Percentiles rank a stretch among this genome's conserved stretches.
phyloP scores from a whole-genome alignment of 2,888 invertebrate genomes.

The Mesochorus sp. region DNA sequence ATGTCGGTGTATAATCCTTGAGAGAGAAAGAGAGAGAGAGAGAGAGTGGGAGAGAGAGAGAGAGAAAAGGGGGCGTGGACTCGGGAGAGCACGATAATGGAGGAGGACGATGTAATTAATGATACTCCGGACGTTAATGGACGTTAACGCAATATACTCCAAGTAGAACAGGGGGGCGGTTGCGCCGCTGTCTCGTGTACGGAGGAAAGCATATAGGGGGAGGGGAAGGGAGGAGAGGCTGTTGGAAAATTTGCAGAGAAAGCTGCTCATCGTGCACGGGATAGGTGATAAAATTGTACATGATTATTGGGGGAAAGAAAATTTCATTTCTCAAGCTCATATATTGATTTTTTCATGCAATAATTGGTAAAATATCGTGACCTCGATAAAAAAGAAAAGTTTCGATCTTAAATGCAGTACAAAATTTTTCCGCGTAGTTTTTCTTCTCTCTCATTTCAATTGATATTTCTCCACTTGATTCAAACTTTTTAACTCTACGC shows the following conservation, averaged over 20 bases:
- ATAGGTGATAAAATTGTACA: background rate
- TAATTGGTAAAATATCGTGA: background rate
- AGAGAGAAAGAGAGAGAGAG: constrained; percentile 7
- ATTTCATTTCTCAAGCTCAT: no score
- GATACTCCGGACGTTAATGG: constrained; percentile 61
- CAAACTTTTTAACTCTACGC: no score
- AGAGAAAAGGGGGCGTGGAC: constrained; percentile 60
- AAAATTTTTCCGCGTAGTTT: no score
- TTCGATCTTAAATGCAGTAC: no score
- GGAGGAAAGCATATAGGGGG: constrained; percentile 13
- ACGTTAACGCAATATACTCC: constrained; percentile 64
- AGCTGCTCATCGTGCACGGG: background rate
- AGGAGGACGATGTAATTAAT: constrained; percentile 63
- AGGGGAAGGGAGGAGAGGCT: constrained; percentile 1
- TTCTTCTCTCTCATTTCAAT: no score
- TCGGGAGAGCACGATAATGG: constrained; percentile 61
- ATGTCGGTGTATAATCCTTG: constrained; percentile 47
- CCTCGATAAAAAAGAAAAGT: no score
- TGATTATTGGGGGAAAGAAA: background rate
- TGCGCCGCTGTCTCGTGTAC: constrained; percentile 34
- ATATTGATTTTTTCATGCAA: background rate
- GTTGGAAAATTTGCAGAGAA: constrained; percentile 46
- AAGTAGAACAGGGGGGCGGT: constrained; percentile 55
- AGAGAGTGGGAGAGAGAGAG: constrained; percentile 1
- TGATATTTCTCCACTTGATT: no score